Base-by-base conservation (phyloP, 1,140 invertebrate genomes). In the Drosophila orena region DNA sequence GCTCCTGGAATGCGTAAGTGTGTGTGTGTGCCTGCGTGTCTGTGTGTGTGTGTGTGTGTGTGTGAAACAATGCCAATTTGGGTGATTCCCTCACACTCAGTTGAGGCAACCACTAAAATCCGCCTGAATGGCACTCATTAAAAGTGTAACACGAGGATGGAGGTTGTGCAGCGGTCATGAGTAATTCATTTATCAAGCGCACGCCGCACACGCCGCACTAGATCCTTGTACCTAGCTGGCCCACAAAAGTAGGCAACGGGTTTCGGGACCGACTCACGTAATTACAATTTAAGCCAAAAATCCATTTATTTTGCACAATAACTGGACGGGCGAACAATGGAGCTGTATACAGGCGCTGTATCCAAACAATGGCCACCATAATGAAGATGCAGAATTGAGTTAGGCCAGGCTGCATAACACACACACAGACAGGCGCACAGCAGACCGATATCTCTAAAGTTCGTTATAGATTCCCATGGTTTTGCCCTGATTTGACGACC, bases 261-360 rank as follows among this genome's bases (percentile, higher is more conserved):
- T 74, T 77, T 79, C 15, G 50, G 40, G 27, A 37, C 44, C 66
- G 38, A 24, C 64, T 60, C 81, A 77, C 79, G 86, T 88, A 88
- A 88, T 88, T 88, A 88, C 75, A 88, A 77, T 88, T 88, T 81
- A 81, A 88, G 88, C 79, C 83, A 84, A 84, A 89, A 80, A 79
- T 88, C 79, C 84, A 88, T 88, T 88, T 88, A 88, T 88, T 88
- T 88, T 49, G 83, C 70, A 89, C 83, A 86, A 86, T 86, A 86
- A 86, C 75, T 69, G 70, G 66, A 68, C 64, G 50, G 58, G 57
- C 56, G 40, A 72, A 86, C 83, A 88, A 80, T 77, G 46, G 44
- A 24, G 14, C 44, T 17, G 27, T 27, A 27, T 1, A 27, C 27
- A 0, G 27, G 27, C 8, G 27, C 7, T 7, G 30, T 10, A 30